Base-by-base conservation (phyloP, 2,888 invertebrate genomes). In the Exocentrus adspersus region DNA sequence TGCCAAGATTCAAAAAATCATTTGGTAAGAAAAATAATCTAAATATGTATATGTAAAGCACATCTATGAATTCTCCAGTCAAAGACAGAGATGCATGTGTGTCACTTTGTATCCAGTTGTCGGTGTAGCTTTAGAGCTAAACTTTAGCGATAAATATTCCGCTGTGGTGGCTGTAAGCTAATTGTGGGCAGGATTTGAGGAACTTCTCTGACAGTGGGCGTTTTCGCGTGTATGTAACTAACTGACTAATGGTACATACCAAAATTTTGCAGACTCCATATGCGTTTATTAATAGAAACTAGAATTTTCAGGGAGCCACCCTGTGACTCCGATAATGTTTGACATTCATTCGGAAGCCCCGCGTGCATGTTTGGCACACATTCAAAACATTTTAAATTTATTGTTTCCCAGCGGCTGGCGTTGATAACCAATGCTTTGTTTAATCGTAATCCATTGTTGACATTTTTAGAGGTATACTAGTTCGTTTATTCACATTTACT, bases 311-410 rank as follows among this genome's bases (percentile, higher is more conserved):
- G 4, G 4, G 3, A 24, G 7, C 24, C 24, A 7, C 24, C 4
- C 7, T 24, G 4, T 7, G 7, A 7, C 24, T 24, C 16, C 24
- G 50, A 50, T 28, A 28, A 50, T 48, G 9, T 50, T 10, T 30
- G 12, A 14, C 7, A 6, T 7, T 14, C 30, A 28, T 50, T 50
- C 14, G 30, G 16, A 50, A 51, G 24, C 50, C 32, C 10, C 10
- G 30, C 32, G 30, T 30, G 17, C 48, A 16, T 17, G 51, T 37
- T 51, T 51, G 51, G 51, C 51, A 37, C 32, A 37, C 51, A 24
- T 19, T 51, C 51, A 51, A 19, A 51, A 51, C 51, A 32, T 51
- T 51, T 51, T 37, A 51, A 51, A 37, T 51, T 17, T 30, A 51
- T 51, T 51, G 51, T 51, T 32, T 37, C 12, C 19, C 51, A 51